A percentile compares a stretch with the other conserved stretches of the same genome.
phyloP scores from a whole-genome alignment of 2,797 vertebrate genomes.

The Morus bassanus region DNA sequence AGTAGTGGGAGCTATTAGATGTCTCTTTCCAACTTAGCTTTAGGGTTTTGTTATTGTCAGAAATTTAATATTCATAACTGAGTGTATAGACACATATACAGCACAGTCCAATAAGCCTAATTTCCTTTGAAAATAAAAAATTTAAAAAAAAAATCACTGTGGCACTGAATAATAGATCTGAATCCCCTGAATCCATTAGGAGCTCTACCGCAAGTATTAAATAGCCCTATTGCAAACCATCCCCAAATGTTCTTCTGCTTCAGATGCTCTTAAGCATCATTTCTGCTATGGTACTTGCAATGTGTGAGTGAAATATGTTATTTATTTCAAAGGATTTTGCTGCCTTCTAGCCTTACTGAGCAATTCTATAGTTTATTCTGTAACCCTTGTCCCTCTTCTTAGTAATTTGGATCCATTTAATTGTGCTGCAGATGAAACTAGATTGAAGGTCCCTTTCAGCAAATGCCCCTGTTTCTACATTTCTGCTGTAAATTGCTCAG shows the following conservation, averaged over 20 bases:
- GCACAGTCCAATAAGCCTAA: neutral
- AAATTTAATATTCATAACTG: neutral
- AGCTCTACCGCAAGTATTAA: neutral
- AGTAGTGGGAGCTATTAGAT: neutral
- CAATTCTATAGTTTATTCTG: neutral
- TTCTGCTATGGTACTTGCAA: neutral
- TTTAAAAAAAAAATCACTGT: neutral
- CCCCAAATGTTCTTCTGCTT: neutral
- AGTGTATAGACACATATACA: neutral
- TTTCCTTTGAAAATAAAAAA: neutral
- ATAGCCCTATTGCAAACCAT: neutral
- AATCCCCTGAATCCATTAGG: neutral
- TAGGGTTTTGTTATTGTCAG: neutral
- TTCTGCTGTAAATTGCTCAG: neutral
- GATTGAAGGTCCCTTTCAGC: neutral
- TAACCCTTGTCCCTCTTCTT: neutral
- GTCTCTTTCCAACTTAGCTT: neutral
- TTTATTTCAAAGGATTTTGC: neutral
- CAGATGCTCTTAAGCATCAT: neutral
- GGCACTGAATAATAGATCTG: neutral
- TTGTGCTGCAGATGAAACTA: neutral
- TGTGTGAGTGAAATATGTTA: neutral
- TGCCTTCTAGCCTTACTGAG: neutral
- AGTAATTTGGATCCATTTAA: neutral
- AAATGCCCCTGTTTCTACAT: neutral